phyloP scores from a whole-genome alignment of 2,797 vertebrate species.

The Gorsachius magnificus region DNA sequence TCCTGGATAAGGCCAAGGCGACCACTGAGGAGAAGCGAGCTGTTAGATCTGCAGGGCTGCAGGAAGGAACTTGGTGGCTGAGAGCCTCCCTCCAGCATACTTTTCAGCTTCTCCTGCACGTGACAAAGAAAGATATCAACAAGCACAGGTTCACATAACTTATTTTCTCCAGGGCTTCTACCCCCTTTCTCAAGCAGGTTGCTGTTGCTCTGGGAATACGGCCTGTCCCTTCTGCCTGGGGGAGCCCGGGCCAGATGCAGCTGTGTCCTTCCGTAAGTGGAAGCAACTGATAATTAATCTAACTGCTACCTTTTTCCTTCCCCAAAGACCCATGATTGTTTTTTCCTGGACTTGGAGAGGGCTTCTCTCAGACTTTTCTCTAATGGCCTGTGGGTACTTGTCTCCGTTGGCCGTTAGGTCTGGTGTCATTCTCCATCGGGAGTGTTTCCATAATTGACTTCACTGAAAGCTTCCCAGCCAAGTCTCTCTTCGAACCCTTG shows the following conservation, averaged over 20 bases:
- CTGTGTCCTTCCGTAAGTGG: fast-evolving
- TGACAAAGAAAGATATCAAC: too few species aligned
- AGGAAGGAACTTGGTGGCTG: not conserved
- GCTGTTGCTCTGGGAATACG: not conserved
- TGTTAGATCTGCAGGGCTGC: too few species aligned
- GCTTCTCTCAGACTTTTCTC: not conserved
- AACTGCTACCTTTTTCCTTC: not conserved
- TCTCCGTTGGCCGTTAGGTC: not conserved
- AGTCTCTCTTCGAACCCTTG: not conserved
- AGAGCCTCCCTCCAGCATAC: not conserved
- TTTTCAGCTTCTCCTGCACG: not conserved
- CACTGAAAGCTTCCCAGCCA: fast-evolving
- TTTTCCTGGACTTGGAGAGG: not conserved
- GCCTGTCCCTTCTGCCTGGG: not conserved
- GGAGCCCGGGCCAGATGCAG: not conserved
- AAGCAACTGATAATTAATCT: not conserved
- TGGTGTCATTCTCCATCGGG: not conserved
- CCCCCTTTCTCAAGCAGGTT: not conserved
- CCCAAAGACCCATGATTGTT: not conserved
- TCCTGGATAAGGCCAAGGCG: not conserved
- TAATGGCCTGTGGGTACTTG: not conserved
- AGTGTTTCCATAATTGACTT: not conserved
- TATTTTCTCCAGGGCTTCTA: not conserved
- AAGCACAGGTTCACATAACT: not conserved
- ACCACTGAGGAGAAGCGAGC: too few species aligned